Base-by-base conservation (phyloP, 2,113 vertebrate genomes). In the Clarias batrachus region DNA sequence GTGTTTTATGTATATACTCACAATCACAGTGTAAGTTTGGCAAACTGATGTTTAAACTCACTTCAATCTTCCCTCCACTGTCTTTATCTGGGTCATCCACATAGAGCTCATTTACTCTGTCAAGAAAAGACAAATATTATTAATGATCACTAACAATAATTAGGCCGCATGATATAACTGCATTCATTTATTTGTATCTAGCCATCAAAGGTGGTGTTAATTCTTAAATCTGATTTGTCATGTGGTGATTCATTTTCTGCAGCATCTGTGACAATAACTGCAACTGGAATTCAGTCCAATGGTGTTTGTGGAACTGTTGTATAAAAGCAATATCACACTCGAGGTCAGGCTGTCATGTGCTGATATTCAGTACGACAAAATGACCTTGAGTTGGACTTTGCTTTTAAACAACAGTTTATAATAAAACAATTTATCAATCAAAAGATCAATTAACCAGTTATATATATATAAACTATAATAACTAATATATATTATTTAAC, bases 41-140 rank as follows among this genome's bases (percentile, higher is more conserved):
- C 93, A 99, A 96, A 94, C 96, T 99, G 96, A 99, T 95, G 96
- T 99, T 99, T 94, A 99, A 94, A 94, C 94, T 99, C 94, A 99
- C 98, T 89, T 99, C 98, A 93, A 99, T 99, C 96, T 99, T 99
- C 91, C 98, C 98, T 89, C 97, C 97, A 84, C 97, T 99, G 94
- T 98, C 95, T 94, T 99, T 99, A 95, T 99, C 98, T 3, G 98
- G 98, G 92, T 99, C 97, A 92, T 99, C 98, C 87, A 99, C 98
- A 8, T 99, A 99, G 11, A 99, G 95, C 92, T 99, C 98, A 65
- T 99, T 99, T 91, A 99, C 98, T 85, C 98, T 99, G 94, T 0
- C 89, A 87, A 92, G 27, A 91, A 48, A 66, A 21, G 12, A 37
- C 7, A 63, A 62, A 60, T 4, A 48, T 85, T 48, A 52, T 52